A percentile compares a stretch with the other conserved stretches of the same genome.
Conservation (phyloP, 2,797 vertebrate genomes). For the Galagoides demidoff region DNA sequence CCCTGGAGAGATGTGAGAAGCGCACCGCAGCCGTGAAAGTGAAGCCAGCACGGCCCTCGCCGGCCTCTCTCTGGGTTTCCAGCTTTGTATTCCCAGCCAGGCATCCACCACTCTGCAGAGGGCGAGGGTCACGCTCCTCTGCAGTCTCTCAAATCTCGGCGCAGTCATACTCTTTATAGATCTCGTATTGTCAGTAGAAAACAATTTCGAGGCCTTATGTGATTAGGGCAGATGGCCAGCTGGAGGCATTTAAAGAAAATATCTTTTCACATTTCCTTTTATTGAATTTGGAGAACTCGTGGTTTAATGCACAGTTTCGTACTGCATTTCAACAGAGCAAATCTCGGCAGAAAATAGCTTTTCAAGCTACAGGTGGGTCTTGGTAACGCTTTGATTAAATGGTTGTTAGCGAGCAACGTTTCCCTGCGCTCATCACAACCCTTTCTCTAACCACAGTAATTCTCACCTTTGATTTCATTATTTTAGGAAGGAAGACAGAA, state of each 20-base stretch:
- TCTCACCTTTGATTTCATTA: conserved; percentile 59
- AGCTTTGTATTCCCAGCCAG: conserved; percentile 45
- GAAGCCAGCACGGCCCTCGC: rapidly evolving
- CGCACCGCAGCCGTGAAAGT: background rate
- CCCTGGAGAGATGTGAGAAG: background rate
- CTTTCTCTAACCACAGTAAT: background rate
- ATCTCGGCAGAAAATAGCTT: conserved; percentile 50
- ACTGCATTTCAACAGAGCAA: conserved; percentile 51
- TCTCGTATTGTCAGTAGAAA: conserved; percentile 73
- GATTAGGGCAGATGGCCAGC: conserved; percentile 77
- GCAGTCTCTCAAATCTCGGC: conserved; percentile 43
- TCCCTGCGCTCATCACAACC: background rate
- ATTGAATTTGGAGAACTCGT: conserved; percentile 70
- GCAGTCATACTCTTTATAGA: conserved; percentile 61
- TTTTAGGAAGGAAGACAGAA: conserved; percentile 43
- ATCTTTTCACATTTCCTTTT: conserved; percentile 77
- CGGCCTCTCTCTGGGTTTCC: rapidly evolving
- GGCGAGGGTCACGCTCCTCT: conserved; percentile 32
- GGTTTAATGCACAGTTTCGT: conserved; percentile 60
- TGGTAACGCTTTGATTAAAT: conserved; percentile 64
- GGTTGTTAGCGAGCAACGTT: background rate
- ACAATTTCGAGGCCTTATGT: conserved; percentile 74
- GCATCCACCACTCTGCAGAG: background rate
- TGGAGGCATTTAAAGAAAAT: conserved; percentile 78
- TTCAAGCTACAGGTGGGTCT: conserved; percentile 36